These are phyloP conservation scores for Chlorodrepanis virens DNA, from an alignment of 2,113 vertebrate species.

Conservation along the genomic window DNA sequence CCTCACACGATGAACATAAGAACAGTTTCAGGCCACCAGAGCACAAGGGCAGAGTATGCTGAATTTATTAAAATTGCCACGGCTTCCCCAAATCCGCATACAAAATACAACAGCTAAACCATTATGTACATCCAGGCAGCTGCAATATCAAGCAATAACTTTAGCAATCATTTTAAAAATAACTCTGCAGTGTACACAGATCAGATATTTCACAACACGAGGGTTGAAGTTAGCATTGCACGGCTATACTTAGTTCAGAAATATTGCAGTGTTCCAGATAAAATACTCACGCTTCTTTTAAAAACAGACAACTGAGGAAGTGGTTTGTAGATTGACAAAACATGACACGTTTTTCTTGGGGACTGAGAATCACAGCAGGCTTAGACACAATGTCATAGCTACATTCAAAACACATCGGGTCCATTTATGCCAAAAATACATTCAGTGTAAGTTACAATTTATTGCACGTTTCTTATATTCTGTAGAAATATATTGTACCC, in stretches of 20 bases:
- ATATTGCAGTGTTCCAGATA: constrained; percentile 37
- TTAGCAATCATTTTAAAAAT: constrained; percentile 60
- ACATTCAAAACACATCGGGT: constrained; percentile 38
- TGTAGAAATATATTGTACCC: constrained; percentile 23
- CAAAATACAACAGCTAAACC: constrained; percentile 74
- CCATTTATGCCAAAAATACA: constrained; percentile 35
- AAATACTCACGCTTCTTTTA: constrained; percentile 19
- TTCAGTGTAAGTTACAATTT: constrained; percentile 47
- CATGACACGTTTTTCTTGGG: neutral
- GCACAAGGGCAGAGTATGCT: constrained; percentile 47
- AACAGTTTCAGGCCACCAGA: constrained; percentile 33
- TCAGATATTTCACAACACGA: constrained; percentile 49
- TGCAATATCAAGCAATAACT: constrained; percentile 44
- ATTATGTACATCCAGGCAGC: constrained; percentile 69
- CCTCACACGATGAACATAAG: neutral
- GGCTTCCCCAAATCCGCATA: constrained; percentile 59
- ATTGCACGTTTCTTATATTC: constrained; percentile 46
- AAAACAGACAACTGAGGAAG: constrained; percentile 17
- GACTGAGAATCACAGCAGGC: constrained; percentile 35
- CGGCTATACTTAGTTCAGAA: constrained; percentile 39
- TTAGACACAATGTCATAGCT: neutral
- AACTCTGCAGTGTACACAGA: constrained; percentile 28
- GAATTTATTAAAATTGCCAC: constrained; percentile 66
- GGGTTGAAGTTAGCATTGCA: constrained; percentile 7
- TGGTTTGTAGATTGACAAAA: neutral